These are phyloP conservation scores for Burhinus bistriatus DNA, from an alignment of 2,113 vertebrate genomes.

Conservation along the genomic window DNA sequence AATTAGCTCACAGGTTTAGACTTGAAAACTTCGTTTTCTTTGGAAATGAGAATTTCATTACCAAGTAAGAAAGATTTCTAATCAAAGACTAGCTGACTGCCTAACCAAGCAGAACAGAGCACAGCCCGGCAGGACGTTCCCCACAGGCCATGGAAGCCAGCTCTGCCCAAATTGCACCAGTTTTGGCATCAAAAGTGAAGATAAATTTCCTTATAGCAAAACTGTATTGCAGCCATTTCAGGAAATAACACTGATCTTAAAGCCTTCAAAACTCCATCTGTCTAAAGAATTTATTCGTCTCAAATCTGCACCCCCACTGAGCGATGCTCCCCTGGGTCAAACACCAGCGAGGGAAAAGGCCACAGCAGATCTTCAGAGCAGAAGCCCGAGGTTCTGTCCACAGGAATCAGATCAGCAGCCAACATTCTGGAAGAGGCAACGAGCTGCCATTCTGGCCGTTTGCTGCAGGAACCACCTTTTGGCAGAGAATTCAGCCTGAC, in stretches of 20 bases:
- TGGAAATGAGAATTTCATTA: neutral
- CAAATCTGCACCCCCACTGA: neutral
- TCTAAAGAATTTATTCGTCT: neutral
- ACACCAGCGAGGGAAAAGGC: neutral
- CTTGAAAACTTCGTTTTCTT: neutral
- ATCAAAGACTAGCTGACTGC: neutral
- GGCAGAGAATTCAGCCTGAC: neutral
- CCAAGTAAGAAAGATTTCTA: neutral
- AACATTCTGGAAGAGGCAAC: neutral
- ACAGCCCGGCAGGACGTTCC: neutral
- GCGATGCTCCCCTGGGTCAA: neutral
- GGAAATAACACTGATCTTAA: neutral
- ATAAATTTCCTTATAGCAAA: neutral
- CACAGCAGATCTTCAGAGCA: neutral
- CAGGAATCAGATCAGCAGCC: neutral
- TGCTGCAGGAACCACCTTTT: neutral
- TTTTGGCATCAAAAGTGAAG: neutral
- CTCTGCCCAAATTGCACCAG: neutral
- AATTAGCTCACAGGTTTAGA: neutral
- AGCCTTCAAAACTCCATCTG: neutral
- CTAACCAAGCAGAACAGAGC: neutral
- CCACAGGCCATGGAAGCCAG: neutral
- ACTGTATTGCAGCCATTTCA: neutral
- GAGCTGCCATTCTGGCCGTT: neutral
- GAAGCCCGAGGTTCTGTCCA: neutral